Percentiles rank a stretch among this genome's conserved stretches.
phyloP scores from a whole-genome alignment of 2,113 vertebrate genomes.

The Sardina pilchardus region DNA sequence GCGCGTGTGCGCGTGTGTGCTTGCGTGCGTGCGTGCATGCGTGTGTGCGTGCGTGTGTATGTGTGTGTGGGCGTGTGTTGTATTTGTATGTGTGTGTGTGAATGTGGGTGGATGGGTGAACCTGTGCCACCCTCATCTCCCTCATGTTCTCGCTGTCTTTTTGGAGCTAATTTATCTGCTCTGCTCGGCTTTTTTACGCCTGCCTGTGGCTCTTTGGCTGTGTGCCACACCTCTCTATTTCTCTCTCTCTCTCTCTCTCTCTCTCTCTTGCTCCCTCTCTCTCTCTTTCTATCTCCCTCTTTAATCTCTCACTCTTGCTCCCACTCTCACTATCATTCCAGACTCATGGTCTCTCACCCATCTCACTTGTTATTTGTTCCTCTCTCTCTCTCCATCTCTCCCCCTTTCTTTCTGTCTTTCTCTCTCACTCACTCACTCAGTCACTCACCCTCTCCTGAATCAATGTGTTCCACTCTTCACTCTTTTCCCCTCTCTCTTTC shows the following conservation, averaged over 20 bases:
- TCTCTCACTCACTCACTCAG: constrained; percentile 31
- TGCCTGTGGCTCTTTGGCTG: background rate
- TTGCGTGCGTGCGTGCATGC: background rate
- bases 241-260: constrained; percentile 12
- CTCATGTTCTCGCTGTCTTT: constrained; percentile 8
- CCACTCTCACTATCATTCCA: background rate
- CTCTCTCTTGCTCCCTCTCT: background rate
- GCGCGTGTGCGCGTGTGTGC: background rate
- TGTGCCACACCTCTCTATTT: background rate
- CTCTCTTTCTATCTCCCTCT: constrained; percentile 34
- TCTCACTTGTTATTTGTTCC: background rate
- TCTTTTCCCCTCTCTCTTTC: constrained; percentile 32
- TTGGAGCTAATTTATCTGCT: background rate
- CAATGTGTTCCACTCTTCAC: background rate
- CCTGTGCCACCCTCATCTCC: constrained; percentile 8
- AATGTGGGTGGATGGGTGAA: background rate
- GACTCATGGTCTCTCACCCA: constrained; percentile 11
- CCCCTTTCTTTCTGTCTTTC: constrained; percentile 21
- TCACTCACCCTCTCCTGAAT: background rate
- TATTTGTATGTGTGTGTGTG: too few species aligned
- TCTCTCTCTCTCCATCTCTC: background rate
- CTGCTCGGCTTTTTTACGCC: background rate
- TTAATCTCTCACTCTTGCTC: background rate
- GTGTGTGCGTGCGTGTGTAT: background rate
- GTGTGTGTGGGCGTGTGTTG: background rate